Percentiles rank a stretch among this genome's conserved stretches.
Evolutionary conservation across 2,113 vertebrate genomes (phyloP).

Genomic region (Circaetus cinerascens): DNA sequence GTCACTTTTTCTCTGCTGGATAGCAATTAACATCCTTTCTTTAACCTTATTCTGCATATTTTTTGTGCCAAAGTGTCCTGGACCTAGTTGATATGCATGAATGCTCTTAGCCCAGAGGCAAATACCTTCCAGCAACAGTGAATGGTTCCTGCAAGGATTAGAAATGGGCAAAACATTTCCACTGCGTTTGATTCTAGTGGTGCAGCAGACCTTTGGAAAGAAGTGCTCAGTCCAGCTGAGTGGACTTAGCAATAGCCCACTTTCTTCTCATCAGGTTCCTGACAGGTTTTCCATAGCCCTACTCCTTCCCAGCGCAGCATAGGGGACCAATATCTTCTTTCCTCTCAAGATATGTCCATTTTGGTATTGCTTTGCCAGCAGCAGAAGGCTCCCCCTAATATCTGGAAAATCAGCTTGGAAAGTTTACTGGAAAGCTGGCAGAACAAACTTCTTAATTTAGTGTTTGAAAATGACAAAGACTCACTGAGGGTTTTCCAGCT

Average conservation of each 20-base stretch:
- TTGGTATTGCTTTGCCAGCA: background rate
- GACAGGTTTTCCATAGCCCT: background rate
- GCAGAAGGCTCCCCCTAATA: background rate
- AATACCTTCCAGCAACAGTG: background rate
- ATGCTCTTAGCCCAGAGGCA: background rate
- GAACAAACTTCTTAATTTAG: background rate
- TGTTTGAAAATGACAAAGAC: background rate
- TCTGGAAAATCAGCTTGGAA: background rate
- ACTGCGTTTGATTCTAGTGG: background rate
- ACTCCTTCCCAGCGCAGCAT: background rate
- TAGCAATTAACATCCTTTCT: background rate
- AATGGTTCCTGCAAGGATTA: background rate
- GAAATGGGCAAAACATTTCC: background rate
- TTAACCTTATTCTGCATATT: background rate
- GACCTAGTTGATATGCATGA: background rate
- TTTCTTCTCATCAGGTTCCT: background rate
- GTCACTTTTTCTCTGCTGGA: background rate
- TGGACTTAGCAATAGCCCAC: background rate
- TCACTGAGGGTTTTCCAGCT: background rate
- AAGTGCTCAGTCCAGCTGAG: background rate
- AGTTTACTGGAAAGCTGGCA: background rate
- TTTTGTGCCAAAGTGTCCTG: background rate
- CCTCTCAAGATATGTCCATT: background rate
- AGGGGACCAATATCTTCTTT: background rate
- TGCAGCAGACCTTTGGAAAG: background rate